Percentiles rank a stretch among this genome's conserved stretches.
Conservation (phyloP, 2,888 invertebrate genomes). For the Pachymerium ferrugineum region DNA sequence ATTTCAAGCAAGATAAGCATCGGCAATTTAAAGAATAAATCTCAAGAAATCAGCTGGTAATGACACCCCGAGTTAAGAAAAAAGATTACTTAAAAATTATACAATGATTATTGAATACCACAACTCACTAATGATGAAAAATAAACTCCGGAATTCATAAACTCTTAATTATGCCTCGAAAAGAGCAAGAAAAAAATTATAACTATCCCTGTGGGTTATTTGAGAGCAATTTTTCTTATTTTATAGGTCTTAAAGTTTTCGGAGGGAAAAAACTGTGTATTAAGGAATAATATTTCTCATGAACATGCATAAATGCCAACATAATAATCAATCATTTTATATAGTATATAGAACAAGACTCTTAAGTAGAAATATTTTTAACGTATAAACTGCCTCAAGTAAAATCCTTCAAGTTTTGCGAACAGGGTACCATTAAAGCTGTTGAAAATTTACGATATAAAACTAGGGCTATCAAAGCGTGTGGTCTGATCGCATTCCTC, state of each 20-base stretch:
- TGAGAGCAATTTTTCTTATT: background rate
- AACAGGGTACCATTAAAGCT: background rate
- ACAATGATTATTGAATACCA: background rate
- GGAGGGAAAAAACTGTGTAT: background rate
- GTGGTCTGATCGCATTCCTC: conserved; percentile 18
- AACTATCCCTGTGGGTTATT: background rate
- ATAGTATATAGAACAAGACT: background rate
- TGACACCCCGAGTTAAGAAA: background rate
- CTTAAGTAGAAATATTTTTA: background rate
- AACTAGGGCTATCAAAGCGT: background rate
- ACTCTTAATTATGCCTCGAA: background rate
- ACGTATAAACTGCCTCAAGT: background rate
- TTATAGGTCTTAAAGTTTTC: background rate
- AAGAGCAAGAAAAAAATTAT: background rate
- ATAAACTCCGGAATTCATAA: background rate
- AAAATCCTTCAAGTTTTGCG: background rate
- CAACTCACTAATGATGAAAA: too few species aligned
- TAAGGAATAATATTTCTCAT: conserved; percentile 2
- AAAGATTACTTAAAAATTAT: background rate
- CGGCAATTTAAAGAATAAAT: background rate
- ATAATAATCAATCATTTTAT: conserved; percentile 11
- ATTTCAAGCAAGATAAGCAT: background rate
- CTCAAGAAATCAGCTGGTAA: background rate
- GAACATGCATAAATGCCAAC: conserved; percentile 25
- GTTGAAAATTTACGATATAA: background rate